Base-by-base conservation (phyloP, 1,140 invertebrate genomes). In the Amphibalanus amphitrite region DNA sequence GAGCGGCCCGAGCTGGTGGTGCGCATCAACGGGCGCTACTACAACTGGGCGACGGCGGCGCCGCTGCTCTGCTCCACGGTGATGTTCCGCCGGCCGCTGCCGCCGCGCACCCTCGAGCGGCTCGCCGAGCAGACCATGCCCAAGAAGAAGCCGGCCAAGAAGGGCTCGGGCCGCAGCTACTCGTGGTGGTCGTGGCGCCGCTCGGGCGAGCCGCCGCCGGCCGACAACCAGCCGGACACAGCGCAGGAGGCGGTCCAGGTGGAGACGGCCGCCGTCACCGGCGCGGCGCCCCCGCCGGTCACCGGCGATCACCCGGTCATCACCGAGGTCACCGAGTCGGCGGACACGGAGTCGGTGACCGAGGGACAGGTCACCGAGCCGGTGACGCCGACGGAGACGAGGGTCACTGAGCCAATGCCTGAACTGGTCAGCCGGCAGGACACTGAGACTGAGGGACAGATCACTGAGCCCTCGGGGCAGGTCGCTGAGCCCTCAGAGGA, bases 1-100 rank as follows among this genome's bases (percentile, higher is more conserved):
- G 85, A 88, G 71, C 89, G 93, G 80, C 90, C 91, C 28, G 89
- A 91, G 78, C 84, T 98, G 71, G 89, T 97, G 28, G 88, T 96
- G 73, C 88, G 91, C 77, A 86, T 97, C 47, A 89, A 88, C 77
- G 88, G 88, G 72, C 92, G 93, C 82, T 91, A 87, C 80, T 91
- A 93, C 81, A 92, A 89, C 77, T 97, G 94, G 93, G 80, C 86
- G 71, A 87, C 88, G 67, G 94, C 93, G 72, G 89, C 88, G 73
- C 91, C 94, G 23, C 88, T 95, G 75, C 84, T 98, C 72, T 85
- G 96, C 76, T 91, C 90, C 69, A 82, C 90, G 64, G 85, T 92
- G 29, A 86, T 89, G 72, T 98, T 90, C 82, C 86, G 93, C 77
- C 86, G 90, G 76, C 86, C 89, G 71, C 82, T 97, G 74, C 88